Conservation (phyloP, 2,113 vertebrate species). For the Sceloporus undulatus region DNA sequence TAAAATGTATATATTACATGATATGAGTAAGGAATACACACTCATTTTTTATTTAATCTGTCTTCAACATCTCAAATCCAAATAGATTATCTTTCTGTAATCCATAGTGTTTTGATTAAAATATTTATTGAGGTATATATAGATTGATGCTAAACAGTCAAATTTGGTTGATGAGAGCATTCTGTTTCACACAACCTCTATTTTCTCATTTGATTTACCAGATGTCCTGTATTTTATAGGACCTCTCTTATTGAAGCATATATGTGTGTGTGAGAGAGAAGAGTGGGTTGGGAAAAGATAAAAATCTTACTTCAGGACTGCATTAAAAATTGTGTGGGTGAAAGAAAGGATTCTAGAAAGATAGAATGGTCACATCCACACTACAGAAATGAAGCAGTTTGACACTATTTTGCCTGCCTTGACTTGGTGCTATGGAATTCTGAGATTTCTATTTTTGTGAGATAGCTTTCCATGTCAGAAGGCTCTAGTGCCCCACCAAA, state of each 20-base stretch:
- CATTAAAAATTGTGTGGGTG: not conserved
- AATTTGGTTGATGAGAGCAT: not conserved
- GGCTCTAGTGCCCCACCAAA: too few species aligned
- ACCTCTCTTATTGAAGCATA: not conserved
- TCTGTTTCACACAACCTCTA: not conserved
- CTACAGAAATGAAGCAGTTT: too few species aligned
- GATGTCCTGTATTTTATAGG: not conserved
- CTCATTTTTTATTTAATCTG: constrained; percentile 39
- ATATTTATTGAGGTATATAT: not conserved
- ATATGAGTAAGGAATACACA: too few species aligned
- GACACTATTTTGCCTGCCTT: too few species aligned
- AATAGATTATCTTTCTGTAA: constrained; percentile 26
- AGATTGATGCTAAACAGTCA: not conserved
- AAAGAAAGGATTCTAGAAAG: not conserved
- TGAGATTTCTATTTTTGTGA: too few species aligned
- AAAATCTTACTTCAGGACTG: not conserved
- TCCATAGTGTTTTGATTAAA: not conserved
- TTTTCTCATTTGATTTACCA: constrained; percentile 4
- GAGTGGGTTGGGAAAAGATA: not conserved
- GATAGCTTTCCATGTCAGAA: too few species aligned
- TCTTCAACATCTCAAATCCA: not conserved
- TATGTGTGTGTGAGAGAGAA: not conserved
- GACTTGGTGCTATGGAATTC: too few species aligned
- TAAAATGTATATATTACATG: too few species aligned
- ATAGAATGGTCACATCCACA: too few species aligned